Evolutionary conservation across 2,888 invertebrate species (phyloP), one percentile per base, ranked within the genome.

Genomic region (Imbricaverruca yamaguchii): DNA sequence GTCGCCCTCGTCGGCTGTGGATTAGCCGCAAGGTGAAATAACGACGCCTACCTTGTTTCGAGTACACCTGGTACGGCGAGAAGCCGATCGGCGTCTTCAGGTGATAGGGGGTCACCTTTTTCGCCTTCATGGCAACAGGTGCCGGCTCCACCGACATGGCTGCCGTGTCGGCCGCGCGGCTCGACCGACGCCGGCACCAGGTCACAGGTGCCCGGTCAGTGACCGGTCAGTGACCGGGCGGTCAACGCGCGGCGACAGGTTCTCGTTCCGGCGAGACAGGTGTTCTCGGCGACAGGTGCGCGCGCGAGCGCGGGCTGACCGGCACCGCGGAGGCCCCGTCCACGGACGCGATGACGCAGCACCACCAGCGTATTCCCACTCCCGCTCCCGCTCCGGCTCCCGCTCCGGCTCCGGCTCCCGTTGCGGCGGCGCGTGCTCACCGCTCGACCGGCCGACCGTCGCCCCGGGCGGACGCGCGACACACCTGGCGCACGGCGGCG

Each of bases 21-120:
- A 59, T 59, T 1, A 11, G 59, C 59, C 59, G 0, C 1, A 13
- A 15, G 15, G 11, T 59, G 12, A 59, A 59, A 59, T 7, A 59
- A 59, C 15, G 65, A 0, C 25, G 25, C 13, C 23, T 79, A 79
- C 79, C 79, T 79, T 79, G 79, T 25, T 79, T 79, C 11, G 79
- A 79, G 79, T 79, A 79, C 23, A 79, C 79, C 15, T 57, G 57
- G 57, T 79, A 79, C 13, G 79, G 79, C 13, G 79, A 79, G 18
- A 79, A 79, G 23, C 79, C 79, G 57, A 79, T 25, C 23, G 79
- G 79, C 0, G 79, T n/a, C 25, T 79, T 79, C 57, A 79, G 57
- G 18, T 59, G 56, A 25, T 79, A 79, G 12, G 79, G 79, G 11
- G 57, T 23, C 79, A 79, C 23, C 57, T 59, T 79, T n/a, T 79